Evolutionary conservation across 2,797 vertebrate species (phyloP), one percentile per base, ranked within the genome.

Genomic region (Clarias pachynema): DNA sequence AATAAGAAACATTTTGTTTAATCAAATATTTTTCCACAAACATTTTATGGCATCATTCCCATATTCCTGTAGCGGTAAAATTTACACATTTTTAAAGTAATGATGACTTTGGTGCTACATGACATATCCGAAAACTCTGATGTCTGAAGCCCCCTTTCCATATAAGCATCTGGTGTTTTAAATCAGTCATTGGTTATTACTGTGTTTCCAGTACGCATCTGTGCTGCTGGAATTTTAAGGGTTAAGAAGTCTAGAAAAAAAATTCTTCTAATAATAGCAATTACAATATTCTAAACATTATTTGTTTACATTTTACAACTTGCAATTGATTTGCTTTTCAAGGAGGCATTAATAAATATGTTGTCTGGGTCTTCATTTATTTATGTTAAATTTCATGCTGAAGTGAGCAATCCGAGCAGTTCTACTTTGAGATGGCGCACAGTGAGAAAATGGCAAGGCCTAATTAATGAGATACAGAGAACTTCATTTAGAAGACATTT

Each of bases 401-500:
- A 75, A 49, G 66, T 7, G 40, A 49, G 59, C 29, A 10, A 77
- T 18, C 24, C 49, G 26, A 72, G 74, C 74, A 3, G 37, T 79
- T 56, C 34, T 34, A 22, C 62, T 9, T 57, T 81, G 18, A 62
- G 20, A 73, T 2, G 12, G 44, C 44, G 68, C 60, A 18, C 24
- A 7, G 78, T 15, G 70, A 66, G 72, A 26, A 82, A 75, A 60
- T 29, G 63, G 65, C 49, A 44, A n/a, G 22, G 29, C 74, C 29
- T 83, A 79, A 79, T 79, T 84, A 57, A 80, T 80, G 63, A 73
- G 44, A 79, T 37, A 31, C 81, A 56, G 65, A 79, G 57, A 62
- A 72, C 40, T 79, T 85, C n/a, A 62, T 85, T 79, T 85, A 72
- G 63, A 31, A 85, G 75, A 79, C 77, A 53, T 56, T 69, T 83